A percentile compares a stretch with the other conserved stretches of the same genome.
Conservation (phyloP, 2,113 vertebrate species). For the Vidua chalybeata region DNA sequence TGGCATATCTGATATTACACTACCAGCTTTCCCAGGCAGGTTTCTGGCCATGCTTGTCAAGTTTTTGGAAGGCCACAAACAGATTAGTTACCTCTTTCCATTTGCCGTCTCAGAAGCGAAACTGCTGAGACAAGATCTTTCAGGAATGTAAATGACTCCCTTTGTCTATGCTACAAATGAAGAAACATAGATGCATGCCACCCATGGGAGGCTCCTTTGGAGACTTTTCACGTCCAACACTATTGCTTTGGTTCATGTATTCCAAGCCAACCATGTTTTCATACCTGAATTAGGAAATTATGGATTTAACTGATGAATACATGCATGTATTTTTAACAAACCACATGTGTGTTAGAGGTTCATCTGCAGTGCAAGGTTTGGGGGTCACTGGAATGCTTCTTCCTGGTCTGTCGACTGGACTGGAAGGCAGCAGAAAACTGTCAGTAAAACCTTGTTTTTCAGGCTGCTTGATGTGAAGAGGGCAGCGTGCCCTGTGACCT, state of each 20-base stretch:
- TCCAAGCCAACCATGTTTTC: background rate
- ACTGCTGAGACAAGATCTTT: constrained; percentile 1
- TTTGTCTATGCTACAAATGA: background rate
- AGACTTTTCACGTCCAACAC: background rate
- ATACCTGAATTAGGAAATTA: background rate
- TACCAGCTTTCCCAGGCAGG: background rate
- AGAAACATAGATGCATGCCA: background rate
- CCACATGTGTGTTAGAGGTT: background rate
- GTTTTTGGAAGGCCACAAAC: background rate
- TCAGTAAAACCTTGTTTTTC: background rate
- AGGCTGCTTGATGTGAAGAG: background rate
- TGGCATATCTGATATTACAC: background rate
- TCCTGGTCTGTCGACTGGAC: background rate
- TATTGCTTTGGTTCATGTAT: background rate
- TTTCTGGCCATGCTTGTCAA: background rate
- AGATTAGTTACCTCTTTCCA: background rate
- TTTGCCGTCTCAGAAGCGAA: background rate
- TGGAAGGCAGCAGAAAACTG: background rate
- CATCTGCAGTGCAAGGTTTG: background rate
- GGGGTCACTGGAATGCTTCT: background rate
- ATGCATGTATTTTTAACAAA: background rate
- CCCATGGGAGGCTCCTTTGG: background rate
- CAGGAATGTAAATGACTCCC: background rate
- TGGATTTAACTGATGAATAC: background rate
- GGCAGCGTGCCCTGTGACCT: background rate